Conservation (phyloP, 2,888 invertebrate species). For the Achlya flavicornis region DNA sequence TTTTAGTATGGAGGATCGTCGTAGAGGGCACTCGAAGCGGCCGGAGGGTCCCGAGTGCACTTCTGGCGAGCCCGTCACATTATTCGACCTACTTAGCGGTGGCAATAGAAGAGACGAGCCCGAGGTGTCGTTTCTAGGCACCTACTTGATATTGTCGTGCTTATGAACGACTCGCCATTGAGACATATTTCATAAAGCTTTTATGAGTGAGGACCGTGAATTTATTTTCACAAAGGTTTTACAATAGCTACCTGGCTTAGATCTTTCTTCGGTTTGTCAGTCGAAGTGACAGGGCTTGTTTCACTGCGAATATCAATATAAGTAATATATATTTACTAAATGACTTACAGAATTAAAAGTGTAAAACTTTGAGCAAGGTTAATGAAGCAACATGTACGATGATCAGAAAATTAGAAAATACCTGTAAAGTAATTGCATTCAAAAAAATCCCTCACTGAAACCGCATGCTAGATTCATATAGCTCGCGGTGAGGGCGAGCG, state of each 20-base stretch:
- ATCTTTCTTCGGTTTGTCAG: background rate
- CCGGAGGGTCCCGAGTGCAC: slow-evolving; percentile 70
- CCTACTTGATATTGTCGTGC: slow-evolving; percentile 59
- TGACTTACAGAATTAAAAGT: too few relatives aligned
- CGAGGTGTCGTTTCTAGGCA: slow-evolving; percentile 64
- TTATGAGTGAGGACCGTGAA: slow-evolving; percentile 6
- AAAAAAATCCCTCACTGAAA: too few relatives aligned
- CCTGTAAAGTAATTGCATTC: too few relatives aligned
- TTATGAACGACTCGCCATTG: slow-evolving; percentile 32
- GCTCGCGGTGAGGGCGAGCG: background rate
- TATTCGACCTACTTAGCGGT: slow-evolving; percentile 81
- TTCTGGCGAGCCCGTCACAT: slow-evolving; percentile 71
- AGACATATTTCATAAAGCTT: slow-evolving; percentile 7
- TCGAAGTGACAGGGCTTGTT: background rate
- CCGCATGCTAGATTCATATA: background rate
- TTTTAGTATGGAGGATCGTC: slow-evolving; percentile 72
- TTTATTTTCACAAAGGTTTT: slow-evolving; percentile 1
- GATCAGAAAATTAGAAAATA: too few relatives aligned
- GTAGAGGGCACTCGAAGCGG: slow-evolving; percentile 59
- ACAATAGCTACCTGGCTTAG: background rate
- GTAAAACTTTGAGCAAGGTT: too few relatives aligned
- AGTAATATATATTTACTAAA: background rate
- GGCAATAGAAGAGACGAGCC: slow-evolving; percentile 55
- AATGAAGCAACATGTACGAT: too few relatives aligned
- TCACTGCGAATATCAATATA: background rate